These are phyloP conservation scores for Podotricha telesiphe DNA, from an alignment of 2,888 invertebrate species.

Conservation along the genomic window DNA sequence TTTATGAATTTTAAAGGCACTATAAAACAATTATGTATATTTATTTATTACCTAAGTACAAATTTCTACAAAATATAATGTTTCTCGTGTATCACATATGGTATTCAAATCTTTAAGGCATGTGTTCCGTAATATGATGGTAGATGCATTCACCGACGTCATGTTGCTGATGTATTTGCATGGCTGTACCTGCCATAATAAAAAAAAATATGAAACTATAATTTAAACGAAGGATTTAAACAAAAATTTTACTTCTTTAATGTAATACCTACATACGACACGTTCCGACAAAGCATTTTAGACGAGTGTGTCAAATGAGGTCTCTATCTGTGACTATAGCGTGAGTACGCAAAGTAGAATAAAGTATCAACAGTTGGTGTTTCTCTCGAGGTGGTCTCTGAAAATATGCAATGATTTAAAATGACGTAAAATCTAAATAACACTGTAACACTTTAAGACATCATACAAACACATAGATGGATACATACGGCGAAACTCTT, in stretches of 20 bases:
- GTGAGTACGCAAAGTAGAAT: neutral
- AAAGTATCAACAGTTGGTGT: neutral
- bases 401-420: neutral
- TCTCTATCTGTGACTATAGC: neutral
- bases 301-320: neutral
- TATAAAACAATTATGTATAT: neutral
- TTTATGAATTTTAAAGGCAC: slow-evolving; percentile 9
- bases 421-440: neutral
- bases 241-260: neutral
- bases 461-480: neutral
- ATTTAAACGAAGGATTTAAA: too few species aligned
- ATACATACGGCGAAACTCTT: slow-evolving; percentile 22
- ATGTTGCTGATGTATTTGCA: neutral
- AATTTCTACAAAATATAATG: slow-evolving; percentile 20
- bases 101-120: slow-evolving; percentile 5
- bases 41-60: slow-evolving; percentile 7
- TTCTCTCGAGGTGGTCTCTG: slow-evolving; percentile 12
- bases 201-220: neutral
- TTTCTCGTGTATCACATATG: neutral
- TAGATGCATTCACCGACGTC: neutral
- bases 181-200: neutral
- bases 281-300: neutral
- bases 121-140: neutral
- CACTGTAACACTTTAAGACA: too few species aligned
- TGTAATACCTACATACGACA: slow-evolving; percentile 4